Evolutionary conservation across 2,797 vertebrate genomes (phyloP), one percentile per base, ranked within the genome.

Genomic region (Coregonus sp.): DNA sequence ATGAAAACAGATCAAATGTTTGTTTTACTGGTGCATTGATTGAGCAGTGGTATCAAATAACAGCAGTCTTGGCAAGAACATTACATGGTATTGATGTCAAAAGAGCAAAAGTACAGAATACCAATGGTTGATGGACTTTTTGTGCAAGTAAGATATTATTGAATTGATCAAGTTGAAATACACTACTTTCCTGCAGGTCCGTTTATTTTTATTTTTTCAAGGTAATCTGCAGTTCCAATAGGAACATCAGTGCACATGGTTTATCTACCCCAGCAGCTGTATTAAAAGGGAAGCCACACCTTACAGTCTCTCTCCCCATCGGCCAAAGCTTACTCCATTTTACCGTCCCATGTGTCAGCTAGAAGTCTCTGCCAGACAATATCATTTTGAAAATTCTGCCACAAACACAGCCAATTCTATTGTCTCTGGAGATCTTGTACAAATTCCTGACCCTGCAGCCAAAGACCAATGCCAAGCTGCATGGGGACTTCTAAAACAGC

Each of bases 1-100:
- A 84, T 85, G 79, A 84, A 90, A 88, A 84, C 80, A 84, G 80
- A 88, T 90, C 85, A 85, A 86, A 61, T 59, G 18, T 2, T 52
- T 5, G 15, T 9, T 54, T 54, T 54, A 1, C 14, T 54, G 52
- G 52, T 54, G n/a, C n/a, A n/a, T 5, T 61, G 18, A 59, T 59
- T 59, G n/a, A 61, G n/a, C n/a, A 7, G 15, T 3, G 56, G 1
- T 61, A 61, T 61, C 56, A 61, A 61, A 61, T 61, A 61, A 61
- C 56, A n/a, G n/a, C 40, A 47, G 40, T 47, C 9, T 47, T 47
- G 9, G 9, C 40, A 47, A 47, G 40, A 47, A 47, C 40, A 47
- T 47, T 3, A 47, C 40, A 11, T 47, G 9, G 40, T 12, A 63
- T 25, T 3, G 7, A 29, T 29, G 2, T 11, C n/a, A 63, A 25